Evolutionary conservation across 2,797 vertebrate species (phyloP).

Genomic region (Iguana delicatissima): DNA sequence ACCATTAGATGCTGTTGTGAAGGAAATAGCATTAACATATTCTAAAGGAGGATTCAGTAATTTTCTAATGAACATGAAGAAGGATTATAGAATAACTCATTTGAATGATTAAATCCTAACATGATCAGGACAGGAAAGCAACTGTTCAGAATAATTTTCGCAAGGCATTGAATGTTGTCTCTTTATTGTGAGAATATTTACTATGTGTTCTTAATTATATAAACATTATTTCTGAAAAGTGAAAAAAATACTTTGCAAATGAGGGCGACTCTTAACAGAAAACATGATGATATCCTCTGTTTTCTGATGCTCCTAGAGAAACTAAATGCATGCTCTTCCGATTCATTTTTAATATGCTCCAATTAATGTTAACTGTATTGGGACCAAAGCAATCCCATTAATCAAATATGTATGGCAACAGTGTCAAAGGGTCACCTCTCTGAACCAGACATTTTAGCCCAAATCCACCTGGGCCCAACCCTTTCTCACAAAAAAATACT

Average conservation of each 20-base stretch:
- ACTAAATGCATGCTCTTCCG: neutral
- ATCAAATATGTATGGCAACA: neutral
- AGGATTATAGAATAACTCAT: slow-evolving; percentile 46
- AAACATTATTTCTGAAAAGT: neutral
- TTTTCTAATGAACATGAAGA: slow-evolving; percentile 39
- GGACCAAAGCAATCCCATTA: neutral
- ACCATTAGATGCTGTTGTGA: slow-evolving; percentile 39
- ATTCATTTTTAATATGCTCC: neutral
- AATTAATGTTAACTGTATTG: neutral
- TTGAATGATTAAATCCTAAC: slow-evolving; percentile 55
- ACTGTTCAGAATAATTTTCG: slow-evolving; percentile 58
- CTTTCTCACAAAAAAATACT: neutral
- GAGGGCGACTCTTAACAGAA: neutral
- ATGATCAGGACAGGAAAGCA: slow-evolving; percentile 24
- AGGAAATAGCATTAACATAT: slow-evolving; percentile 41
- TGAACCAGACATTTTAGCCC: neutral
- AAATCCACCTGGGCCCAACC: neutral
- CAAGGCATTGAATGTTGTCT: neutral
- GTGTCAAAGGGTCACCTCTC: neutral
- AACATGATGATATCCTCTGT: neutral
- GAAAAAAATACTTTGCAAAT: slow-evolving; percentile 6
- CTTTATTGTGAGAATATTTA: neutral
- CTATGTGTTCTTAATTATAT: slow-evolving; percentile 16
- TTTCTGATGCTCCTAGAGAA: neutral
- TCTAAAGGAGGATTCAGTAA: slow-evolving; percentile 47